phyloP scores from a whole-genome alignment of 2,797 vertebrate genomes.

The Halcyon smyrnensis region DNA sequence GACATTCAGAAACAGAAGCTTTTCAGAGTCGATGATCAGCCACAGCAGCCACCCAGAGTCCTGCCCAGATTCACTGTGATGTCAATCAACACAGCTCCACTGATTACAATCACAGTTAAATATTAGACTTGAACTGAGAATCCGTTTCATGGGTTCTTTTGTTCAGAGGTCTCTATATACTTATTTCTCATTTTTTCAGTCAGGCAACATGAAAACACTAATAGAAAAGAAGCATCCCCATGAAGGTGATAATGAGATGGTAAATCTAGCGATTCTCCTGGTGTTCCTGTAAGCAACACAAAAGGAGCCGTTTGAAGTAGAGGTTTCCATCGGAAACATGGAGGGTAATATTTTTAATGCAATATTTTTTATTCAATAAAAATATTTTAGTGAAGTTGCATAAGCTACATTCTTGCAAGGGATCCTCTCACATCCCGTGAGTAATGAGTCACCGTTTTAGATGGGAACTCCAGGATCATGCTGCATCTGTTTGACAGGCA shows the following conservation, averaged over 20 bases:
- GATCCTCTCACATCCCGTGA: neutral
- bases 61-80: neutral
- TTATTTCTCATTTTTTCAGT: constrained; percentile 38
- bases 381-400: neutral
- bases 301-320: constrained; percentile 41
- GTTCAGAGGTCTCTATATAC: constrained; percentile 27
- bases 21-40: neutral
- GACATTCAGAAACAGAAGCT: neutral
- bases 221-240: constrained; percentile 62
- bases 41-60: constrained; percentile 1
- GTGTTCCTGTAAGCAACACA: constrained; percentile 56
- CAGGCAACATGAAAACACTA: constrained; percentile 57
- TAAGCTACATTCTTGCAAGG: neutral
- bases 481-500: neutral
- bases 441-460: neutral
- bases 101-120: neutral
- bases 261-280: constrained; percentile 47
- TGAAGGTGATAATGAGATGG: constrained; percentile 67
- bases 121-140: constrained; percentile 1
- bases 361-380: constrained; percentile 3
- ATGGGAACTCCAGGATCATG: rapidly evolving
- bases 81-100: constrained; percentile 17
- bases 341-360: constrained; percentile 8
- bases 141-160: neutral
- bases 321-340: constrained; percentile 19